Evolutionary conservation across 2,797 vertebrate species (phyloP).

Genomic region (Remorina albescens): DNA sequence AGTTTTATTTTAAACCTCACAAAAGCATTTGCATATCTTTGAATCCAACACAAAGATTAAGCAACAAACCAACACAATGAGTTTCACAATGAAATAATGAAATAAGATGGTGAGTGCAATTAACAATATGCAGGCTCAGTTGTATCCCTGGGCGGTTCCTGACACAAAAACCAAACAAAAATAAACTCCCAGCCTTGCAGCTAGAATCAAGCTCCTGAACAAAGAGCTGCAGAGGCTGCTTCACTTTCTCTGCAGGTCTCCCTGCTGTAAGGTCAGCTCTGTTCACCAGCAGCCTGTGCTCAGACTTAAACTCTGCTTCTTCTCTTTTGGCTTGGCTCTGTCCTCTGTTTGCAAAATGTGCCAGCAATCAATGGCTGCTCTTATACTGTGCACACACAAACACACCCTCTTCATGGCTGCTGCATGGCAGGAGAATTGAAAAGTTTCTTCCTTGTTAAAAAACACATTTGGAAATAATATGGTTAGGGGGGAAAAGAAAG

Average conservation of each 20-base stretch:
- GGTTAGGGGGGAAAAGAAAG: background rate
- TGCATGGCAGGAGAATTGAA: background rate
- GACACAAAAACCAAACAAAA: slow-evolving; percentile 52
- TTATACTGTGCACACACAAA: slow-evolving; percentile 22
- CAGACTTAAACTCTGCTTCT: slow-evolving; percentile 45
- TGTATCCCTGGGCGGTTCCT: slow-evolving; percentile 36
- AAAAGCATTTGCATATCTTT: slow-evolving; percentile 48
- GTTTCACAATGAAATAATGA: slow-evolving; percentile 40
- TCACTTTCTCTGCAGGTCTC: slow-evolving; percentile 49
- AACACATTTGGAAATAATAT: background rate
- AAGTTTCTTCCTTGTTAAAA: background rate
- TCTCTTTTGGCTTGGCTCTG: slow-evolving; percentile 39
- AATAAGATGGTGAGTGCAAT: slow-evolving; percentile 39
- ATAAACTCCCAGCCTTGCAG: slow-evolving; percentile 27
- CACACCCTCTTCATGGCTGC: slow-evolving; percentile 4
- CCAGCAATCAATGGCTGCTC: slow-evolving; percentile 45
- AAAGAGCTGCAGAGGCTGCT: slow-evolving; percentile 33
- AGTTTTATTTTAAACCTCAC: slow-evolving; percentile 23
- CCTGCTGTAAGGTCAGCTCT: slow-evolving; percentile 54
- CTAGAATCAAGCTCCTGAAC: slow-evolving; percentile 23
- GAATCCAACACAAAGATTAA: slow-evolving; percentile 45
- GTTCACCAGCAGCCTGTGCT: slow-evolving; percentile 48
- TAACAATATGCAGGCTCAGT: slow-evolving; percentile 45
- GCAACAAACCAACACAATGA: slow-evolving; percentile 38
- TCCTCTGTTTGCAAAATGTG: slow-evolving; percentile 29